These are phyloP conservation scores for Platichthys stellatus DNA, from an alignment of 2,113 vertebrate species.

Conservation along the genomic window DNA sequence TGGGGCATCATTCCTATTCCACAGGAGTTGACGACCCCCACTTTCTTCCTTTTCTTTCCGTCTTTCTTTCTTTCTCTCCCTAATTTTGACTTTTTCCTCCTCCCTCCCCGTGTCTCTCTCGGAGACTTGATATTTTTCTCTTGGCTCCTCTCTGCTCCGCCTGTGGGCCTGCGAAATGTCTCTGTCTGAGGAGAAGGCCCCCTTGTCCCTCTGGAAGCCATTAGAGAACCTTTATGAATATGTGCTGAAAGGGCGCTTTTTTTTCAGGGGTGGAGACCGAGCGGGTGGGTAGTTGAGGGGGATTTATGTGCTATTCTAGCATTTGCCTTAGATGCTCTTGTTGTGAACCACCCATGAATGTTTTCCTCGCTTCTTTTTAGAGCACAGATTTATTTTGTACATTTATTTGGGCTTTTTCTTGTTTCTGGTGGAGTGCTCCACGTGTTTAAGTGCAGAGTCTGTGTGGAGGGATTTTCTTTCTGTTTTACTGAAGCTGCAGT, in stretches of 20 bases:
- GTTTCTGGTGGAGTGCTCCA: conserved; percentile 15
- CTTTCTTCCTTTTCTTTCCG: background rate
- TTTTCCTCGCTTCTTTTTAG: conserved; percentile 32
- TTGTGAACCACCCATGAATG: conserved; percentile 39
- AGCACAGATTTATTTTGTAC: conserved; percentile 26
- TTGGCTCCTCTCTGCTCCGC: conserved; percentile 62
- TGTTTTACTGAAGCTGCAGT: conserved; percentile 8
- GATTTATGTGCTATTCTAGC: conserved; percentile 55
- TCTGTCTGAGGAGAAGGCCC: conserved; percentile 73
- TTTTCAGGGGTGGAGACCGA: conserved; percentile 57
- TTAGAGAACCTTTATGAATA: conserved; percentile 84
- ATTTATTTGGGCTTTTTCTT: conserved; percentile 8
- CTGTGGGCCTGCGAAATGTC: conserved; percentile 79
- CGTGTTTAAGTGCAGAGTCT: conserved; percentile 13
- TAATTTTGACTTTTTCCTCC: background rate
- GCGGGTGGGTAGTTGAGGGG: conserved; percentile 56
- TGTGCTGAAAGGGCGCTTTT: conserved; percentile 77
- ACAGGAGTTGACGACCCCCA: conserved; percentile 81
- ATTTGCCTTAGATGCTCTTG: conserved; percentile 50
- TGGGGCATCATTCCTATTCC: conserved; percentile 83
- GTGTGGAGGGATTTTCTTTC: conserved; percentile 22
- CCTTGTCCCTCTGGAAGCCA: conserved; percentile 81
- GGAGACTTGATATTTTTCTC: conserved; percentile 66
- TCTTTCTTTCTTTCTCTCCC: background rate
- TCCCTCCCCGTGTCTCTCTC: conserved; percentile 3